Percentiles rank a stretch among this genome's conserved stretches.
phyloP scores from a whole-genome alignment of 2,113 vertebrate genomes.

The Onychorhynchus coronatus region DNA sequence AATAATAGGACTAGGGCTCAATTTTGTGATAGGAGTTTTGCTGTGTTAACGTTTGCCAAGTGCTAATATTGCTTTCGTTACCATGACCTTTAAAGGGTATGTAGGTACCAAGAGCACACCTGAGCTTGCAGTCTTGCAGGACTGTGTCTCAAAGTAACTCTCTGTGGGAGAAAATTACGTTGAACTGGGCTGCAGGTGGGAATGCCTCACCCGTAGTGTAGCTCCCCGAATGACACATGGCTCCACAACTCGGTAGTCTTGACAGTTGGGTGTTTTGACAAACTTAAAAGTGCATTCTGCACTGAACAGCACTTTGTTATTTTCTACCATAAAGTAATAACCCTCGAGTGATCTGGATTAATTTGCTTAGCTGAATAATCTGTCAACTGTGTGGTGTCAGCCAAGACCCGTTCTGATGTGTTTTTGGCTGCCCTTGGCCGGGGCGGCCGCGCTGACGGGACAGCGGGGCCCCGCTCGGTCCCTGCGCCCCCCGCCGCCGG shows the following conservation, averaged over 20 bases:
- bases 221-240: no score
- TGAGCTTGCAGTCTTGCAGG: background rate
- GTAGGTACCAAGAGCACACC: rapidly evolving
- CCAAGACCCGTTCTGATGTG: rapidly evolving
- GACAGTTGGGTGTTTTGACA: background rate
- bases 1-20: background rate
- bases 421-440: background rate
- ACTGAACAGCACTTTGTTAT: background rate
- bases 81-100: no score
- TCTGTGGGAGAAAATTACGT: rapidly evolving
- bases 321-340: background rate
- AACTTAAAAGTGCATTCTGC: background rate
- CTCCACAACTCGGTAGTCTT: background rate
- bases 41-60: background rate
- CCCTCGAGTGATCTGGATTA: no score
- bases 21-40: background rate
- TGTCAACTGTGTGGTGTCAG: rapidly evolving
- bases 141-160: no score
- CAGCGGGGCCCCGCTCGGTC: background rate
- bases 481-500: background rate
- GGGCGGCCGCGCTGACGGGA: background rate
- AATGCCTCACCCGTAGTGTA: rapidly evolving
- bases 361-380: background rate
- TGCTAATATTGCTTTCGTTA: no score
- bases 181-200: rapidly evolving